A percentile compares a stretch with the other conserved stretches of the same genome.
phyloP scores from a whole-genome alignment of 64 coral and sea anemone species.

The Platygyra sinensis region DNA sequence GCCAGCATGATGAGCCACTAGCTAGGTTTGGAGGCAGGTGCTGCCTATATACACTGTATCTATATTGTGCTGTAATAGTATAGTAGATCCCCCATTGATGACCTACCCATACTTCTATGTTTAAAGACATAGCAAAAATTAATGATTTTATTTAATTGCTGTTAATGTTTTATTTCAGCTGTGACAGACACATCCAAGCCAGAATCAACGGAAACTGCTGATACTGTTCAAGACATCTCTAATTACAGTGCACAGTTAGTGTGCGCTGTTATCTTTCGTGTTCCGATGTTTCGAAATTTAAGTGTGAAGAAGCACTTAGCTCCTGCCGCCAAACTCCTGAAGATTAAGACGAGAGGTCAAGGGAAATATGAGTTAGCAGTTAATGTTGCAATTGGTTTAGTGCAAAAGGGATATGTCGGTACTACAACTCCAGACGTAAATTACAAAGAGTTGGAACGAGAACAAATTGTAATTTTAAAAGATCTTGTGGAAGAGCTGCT shows the following conservation, averaged over 20 bases:
- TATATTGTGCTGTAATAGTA: too few species aligned
- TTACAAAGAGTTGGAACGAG: slow-evolving; percentile 7
- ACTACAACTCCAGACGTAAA: not conserved
- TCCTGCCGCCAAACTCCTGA: not conserved
- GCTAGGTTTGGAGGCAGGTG: too few species aligned
- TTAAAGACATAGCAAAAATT: not conserved
- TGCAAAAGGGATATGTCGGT: not conserved
- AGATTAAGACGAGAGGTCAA: not conserved
- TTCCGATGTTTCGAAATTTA: not conserved
- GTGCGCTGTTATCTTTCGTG: not conserved
- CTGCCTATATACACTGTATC: too few species aligned
- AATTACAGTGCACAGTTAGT: slow-evolving; percentile 1
- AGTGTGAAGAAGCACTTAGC: not conserved
- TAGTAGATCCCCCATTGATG: too few species aligned
- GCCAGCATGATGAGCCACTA: too few species aligned
- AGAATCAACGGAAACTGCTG: not conserved
- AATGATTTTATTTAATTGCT: not conserved
- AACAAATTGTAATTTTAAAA: slow-evolving; percentile 25
- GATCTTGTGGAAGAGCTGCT: not conserved
- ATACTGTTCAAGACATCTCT: not conserved
- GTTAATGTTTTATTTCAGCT: not conserved
- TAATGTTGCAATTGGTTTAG: not conserved
- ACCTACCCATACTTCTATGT: not conserved
- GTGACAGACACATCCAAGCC: slow-evolving; percentile 6
- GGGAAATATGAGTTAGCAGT: slow-evolving; percentile 3